Evolutionary conservation across 2,888 invertebrate genomes (phyloP).

Genomic region (Oligia fasciuncula): DNA sequence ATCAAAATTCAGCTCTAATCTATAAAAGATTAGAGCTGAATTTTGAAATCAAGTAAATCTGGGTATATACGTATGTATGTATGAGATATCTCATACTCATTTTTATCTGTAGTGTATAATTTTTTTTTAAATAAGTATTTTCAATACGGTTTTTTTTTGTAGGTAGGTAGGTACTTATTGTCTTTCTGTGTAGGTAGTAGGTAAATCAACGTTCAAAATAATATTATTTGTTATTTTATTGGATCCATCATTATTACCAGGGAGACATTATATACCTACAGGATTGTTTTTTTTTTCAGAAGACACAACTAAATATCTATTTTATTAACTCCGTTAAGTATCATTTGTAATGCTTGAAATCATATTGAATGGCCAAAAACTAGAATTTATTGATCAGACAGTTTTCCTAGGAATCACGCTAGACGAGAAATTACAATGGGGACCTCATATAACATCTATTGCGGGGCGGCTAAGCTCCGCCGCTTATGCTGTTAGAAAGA

Average conservation of each 20-base stretch:
- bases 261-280: no score
- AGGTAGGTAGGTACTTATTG: not conserved
- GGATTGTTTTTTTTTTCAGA: no score
- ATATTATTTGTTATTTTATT: not conserved
- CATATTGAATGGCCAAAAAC: no score
- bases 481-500: no score
- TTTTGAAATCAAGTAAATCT: not conserved
- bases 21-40: no score
- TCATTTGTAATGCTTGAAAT: not conserved
- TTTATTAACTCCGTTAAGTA: not conserved
- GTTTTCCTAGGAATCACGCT: no score
- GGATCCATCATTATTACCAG: not conserved
- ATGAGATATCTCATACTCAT: not conserved
- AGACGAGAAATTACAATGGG: no score
- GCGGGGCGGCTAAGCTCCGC: no score
- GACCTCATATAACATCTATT: no score
- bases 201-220: not conserved
- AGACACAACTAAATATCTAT: not conserved
- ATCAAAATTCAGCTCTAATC: no score
- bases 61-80: no score
- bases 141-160: not conserved
- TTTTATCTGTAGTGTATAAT: not conserved
- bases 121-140: not conserved
- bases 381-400: no score
- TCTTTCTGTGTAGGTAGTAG: not conserved